Percentiles rank a stretch among this genome's conserved stretches.
Evolutionary conservation across 2,797 vertebrate genomes (phyloP).

Genomic region (Platalea minor): DNA sequence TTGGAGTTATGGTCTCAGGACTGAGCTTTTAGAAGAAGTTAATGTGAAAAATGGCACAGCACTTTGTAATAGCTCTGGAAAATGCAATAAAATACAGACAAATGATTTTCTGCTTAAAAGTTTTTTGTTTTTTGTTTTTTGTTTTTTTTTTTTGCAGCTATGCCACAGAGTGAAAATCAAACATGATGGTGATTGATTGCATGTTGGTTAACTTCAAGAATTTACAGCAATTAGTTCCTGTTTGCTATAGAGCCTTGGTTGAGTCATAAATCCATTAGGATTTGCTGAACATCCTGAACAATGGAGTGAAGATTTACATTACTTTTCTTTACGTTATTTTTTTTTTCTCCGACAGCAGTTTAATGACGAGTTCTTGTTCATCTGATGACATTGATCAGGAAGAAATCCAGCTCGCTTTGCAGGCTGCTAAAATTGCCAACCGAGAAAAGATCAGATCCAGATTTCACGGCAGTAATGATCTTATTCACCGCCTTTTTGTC

Average conservation of each 20-base stretch:
- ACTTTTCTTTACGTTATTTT: neutral
- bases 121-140: neutral
- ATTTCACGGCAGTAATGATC: constrained; percentile 95
- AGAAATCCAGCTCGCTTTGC: constrained; percentile 82
- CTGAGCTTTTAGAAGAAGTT: neutral
- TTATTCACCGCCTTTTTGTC: constrained; percentile 97
- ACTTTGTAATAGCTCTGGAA: neutral
- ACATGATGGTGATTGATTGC: neutral
- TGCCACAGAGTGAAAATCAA: neutral
- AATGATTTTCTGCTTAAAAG: neutral
- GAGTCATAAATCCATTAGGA: constrained; percentile 34
- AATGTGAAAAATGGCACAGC: neutral
- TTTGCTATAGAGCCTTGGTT: neutral
- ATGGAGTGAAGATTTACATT: neutral
- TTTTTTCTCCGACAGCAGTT: constrained; percentile 69
- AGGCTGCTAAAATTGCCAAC: constrained; percentile 82
- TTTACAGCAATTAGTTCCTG: constrained; percentile 29
- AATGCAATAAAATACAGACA: constrained; percentile 3
- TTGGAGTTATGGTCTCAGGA: neutral
- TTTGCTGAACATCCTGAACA: constrained; percentile 12
- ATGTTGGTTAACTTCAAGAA: constrained; percentile 6
- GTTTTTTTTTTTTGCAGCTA: neutral
- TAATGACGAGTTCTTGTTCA: constrained; percentile 81
- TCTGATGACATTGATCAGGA: constrained; percentile 84
- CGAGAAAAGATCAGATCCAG: constrained; percentile 93